Base-by-base conservation (phyloP, 2,113 vertebrate genomes). In the Hiodon tergisus region DNA sequence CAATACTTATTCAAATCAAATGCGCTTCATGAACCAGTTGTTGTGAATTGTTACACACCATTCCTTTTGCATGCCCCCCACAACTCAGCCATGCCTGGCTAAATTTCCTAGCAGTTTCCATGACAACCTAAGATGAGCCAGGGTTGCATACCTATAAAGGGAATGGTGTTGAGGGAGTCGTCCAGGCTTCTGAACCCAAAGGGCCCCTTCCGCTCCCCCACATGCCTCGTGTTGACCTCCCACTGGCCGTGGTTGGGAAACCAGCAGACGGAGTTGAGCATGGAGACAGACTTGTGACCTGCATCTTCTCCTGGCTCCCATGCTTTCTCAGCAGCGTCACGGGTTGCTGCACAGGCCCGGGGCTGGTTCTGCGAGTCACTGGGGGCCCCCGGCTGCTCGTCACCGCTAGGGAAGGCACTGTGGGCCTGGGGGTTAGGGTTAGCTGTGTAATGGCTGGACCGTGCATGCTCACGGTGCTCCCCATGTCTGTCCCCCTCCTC, bases 111-210 rank as follows among this genome's bases (percentile, higher is more conserved):
- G 72, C 67, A 55, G 85, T 90, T 87, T 79, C 85, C 78, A 88
- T 86, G 85, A 80, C 67, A 83, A 90, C 82, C 0, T 4, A 4
- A 54, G 48, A 69, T 61, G 46, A 31, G n/a, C 60, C 66, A 63
- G 54, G 69, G 52, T 70, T 59, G 11, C 96, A 95, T 90, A 98
- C 97, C 97, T 71, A 99, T 99, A 82, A 98, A 99, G 0, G 97
- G 97, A 86, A 99, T 99, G 82, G 95, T 94, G 77, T 96, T 96
- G 83, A 99, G 85, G 31, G 97, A 98, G 77, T 99, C 95, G 2
- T 95, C 93, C 54, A 95, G 92, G 4, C 94, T 94, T 78, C 92
- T 94, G 84, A 95, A 93, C 77, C 89, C 85, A 1, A 94, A 95
- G 73, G 91, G 91, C 80, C 96, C 94, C 78, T 88, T 89, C 68